Evolutionary conservation across 1,140 invertebrate genomes (phyloP).

Genomic region (Macrostomum lignano): DNA sequence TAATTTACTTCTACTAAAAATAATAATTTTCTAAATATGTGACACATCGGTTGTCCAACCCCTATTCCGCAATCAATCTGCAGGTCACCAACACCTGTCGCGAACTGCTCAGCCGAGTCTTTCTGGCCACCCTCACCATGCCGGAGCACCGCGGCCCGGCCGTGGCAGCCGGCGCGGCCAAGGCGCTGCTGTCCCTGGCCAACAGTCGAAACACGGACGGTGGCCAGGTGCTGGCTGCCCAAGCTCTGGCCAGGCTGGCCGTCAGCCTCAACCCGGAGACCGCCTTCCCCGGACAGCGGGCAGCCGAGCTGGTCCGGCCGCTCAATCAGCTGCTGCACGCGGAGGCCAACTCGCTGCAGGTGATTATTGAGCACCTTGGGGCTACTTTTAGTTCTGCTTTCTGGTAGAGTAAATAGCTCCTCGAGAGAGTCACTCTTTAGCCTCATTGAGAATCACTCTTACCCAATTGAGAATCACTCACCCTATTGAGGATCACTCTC

Average conservation of each 20-base stretch:
- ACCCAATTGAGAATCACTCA: too few species aligned
- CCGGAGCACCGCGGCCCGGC: slow-evolving; percentile 56
- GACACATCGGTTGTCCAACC: too few species aligned
- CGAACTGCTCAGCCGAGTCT: slow-evolving; percentile 37
- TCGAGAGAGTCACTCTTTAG: too few species aligned
- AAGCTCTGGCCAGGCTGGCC: slow-evolving; percentile 68
- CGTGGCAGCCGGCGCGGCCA: slow-evolving; percentile 69
- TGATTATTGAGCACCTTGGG: too few species aligned
- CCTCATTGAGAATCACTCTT: too few species aligned
- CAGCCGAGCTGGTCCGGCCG: slow-evolving; percentile 61
- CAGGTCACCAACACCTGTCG: too few species aligned
- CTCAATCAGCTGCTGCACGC: slow-evolving; percentile 50
- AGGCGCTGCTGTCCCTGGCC: slow-evolving; percentile 29
- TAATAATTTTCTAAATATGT: too few species aligned
- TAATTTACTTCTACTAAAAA: too few species aligned
- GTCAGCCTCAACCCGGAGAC: slow-evolving; percentile 90
- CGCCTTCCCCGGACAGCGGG: slow-evolving; percentile 61
- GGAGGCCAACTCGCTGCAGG: slow-evolving; percentile 60
- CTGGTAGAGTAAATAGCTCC: too few species aligned
- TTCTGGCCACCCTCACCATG: slow-evolving; percentile 56
- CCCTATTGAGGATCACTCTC: too few species aligned
- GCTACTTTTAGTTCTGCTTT: too few species aligned
- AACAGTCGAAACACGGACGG: slow-evolving; percentile 40
- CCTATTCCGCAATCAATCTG: too few species aligned
- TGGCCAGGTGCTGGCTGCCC: slow-evolving; percentile 63